These are phyloP conservation scores for Ibycter americanus DNA, from an alignment of 2,797 vertebrate species.

Conservation along the genomic window DNA sequence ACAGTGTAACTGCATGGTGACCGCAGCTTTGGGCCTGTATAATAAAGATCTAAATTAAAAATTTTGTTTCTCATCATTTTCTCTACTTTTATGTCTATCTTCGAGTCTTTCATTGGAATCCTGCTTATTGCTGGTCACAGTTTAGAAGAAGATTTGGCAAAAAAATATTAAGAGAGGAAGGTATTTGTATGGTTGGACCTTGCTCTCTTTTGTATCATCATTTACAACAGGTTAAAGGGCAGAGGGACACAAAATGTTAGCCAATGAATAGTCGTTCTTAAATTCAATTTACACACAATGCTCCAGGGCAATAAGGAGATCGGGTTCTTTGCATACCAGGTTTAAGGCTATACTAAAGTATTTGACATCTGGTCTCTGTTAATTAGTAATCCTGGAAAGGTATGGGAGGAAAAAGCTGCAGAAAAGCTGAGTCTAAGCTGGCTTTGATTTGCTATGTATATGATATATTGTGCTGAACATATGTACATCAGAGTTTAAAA, in stretches of 20 bases:
- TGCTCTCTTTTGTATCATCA: background rate
- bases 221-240: background rate
- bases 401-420: background rate
- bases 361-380: constrained; percentile 18
- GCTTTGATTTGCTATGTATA: background rate
- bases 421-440: background rate
- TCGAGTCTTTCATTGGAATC: background rate
- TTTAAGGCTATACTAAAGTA: background rate
- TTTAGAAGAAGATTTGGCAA: background rate
- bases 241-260: background rate
- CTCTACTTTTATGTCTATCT: constrained; percentile 20
- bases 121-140: background rate
- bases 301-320: background rate
- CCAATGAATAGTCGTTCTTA: background rate
- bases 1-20: constrained; percentile 72
- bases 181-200: background rate
- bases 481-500: background rate
- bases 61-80: constrained; percentile 52
- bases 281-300: background rate
- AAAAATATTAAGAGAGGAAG: background rate
- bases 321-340: background rate
- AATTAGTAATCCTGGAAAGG: background rate
- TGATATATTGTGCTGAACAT: background rate
- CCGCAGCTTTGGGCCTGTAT: constrained; percentile 71
- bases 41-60: constrained; percentile 72